phyloP scores from a whole-genome alignment of 2,888 invertebrate genomes.

The Drosophila quinaria region DNA sequence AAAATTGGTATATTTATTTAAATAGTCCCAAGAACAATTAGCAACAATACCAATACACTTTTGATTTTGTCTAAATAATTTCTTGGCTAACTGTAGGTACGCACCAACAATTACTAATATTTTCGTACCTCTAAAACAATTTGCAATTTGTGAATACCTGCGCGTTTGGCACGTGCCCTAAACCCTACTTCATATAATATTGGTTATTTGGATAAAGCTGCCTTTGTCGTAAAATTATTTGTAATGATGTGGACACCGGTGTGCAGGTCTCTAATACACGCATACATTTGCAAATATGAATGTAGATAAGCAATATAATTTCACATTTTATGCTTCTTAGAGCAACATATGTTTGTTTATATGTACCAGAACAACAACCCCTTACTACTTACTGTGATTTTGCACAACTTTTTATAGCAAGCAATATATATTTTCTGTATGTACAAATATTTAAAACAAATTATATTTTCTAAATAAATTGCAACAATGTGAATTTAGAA shows the following conservation, averaged over 20 bases:
- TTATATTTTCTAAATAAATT: constrained; percentile 8
- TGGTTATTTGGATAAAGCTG: background rate
- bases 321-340: background rate
- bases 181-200: background rate
- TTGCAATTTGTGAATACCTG: background rate
- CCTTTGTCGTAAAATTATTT: background rate
- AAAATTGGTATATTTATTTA: no score
- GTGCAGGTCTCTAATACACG: constrained; percentile 5
- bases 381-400: constrained; percentile 7
- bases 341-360: no score
- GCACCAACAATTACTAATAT: background rate
- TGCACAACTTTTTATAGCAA: background rate
- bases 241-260: constrained; percentile 16
- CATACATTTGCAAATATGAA: background rate
- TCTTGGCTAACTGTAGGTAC: no score
- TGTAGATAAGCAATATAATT: constrained; percentile 5
- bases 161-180: background rate
- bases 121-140: background rate
- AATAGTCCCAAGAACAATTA: no score
- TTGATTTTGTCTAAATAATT: no score
- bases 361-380: no score
- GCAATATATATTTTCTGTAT: background rate
- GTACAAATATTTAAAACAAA: background rate
- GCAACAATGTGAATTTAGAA: constrained; percentile 15
- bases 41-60: no score